A percentile compares a stretch with the other conserved stretches of the same genome.
Evolutionary conservation across 2,888 invertebrate species (phyloP).

Genomic region (Polyommatus icarus): DNA sequence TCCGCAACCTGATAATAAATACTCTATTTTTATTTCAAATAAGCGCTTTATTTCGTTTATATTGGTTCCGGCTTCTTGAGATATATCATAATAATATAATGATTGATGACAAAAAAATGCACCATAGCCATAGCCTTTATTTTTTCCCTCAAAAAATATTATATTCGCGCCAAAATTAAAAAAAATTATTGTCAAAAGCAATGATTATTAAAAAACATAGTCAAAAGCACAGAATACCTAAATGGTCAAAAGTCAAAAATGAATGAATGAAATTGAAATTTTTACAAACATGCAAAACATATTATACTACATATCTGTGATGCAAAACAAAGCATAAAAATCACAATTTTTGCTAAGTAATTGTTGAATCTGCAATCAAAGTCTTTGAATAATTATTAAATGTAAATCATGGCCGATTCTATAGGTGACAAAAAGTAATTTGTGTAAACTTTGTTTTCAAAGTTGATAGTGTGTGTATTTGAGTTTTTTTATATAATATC

Average conservation of each 20-base stretch:
- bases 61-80: no score
- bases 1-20: no score
- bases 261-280: not conserved
- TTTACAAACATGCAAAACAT: not conserved
- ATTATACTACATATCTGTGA: no score
- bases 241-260: constrained; percentile 35
- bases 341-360: not conserved
- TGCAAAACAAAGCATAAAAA: not conserved
- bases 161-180: constrained; percentile 43
- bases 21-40: no score
- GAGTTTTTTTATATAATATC: no score
- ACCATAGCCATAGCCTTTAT: not conserved
- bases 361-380: not conserved
- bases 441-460: not conserved
- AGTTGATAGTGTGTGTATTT: no score
- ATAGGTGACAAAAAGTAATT: constrained; percentile 36
- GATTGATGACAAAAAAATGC: no score
- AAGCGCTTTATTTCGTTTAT: no score
- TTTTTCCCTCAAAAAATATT: not conserved
- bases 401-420: constrained; percentile 40
- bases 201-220: no score
- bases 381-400: not conserved
- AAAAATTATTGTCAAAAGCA: no score
- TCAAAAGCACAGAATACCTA: no score
- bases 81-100: no score